Evolutionary conservation across 2,113 vertebrate genomes (phyloP).

Genomic region (Eidolon helvum): DNA sequence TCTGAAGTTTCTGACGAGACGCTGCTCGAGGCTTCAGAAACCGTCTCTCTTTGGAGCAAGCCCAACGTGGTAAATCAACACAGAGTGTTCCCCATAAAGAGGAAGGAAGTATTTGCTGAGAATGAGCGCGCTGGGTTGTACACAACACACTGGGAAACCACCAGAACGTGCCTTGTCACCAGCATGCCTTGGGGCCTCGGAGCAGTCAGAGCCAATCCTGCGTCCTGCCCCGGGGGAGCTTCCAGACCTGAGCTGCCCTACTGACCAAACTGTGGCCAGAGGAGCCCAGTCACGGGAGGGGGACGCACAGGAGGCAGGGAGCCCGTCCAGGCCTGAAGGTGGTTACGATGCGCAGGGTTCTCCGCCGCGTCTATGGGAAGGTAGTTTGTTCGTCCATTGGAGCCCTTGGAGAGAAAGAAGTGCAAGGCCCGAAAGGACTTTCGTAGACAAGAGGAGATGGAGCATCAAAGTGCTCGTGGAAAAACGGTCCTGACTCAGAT

Average conservation of each 20-base stretch:
- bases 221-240: background rate
- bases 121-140: background rate
- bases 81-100: background rate
- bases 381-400: background rate
- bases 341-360: fast-evolving
- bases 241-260: background rate
- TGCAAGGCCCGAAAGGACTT: background rate
- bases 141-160: background rate
- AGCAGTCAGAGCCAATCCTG: background rate
- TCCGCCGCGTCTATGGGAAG: background rate
- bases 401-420: background rate
- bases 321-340: background rate
- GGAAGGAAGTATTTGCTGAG: slow-evolving; percentile 57
- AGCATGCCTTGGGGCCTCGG: background rate
- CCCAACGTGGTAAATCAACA: background rate
- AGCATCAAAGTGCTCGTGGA: background rate
- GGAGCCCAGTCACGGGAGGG: background rate
- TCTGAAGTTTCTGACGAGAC: background rate
- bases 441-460: background rate
- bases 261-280: background rate
- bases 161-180: background rate
- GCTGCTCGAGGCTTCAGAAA: background rate
- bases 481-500: background rate
- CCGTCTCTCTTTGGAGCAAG: background rate
- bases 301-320: background rate